A percentile compares a stretch with the other conserved stretches of the same genome.
Conservation (phyloP, 2,113 vertebrate species). For the Dicaeum eximium region DNA sequence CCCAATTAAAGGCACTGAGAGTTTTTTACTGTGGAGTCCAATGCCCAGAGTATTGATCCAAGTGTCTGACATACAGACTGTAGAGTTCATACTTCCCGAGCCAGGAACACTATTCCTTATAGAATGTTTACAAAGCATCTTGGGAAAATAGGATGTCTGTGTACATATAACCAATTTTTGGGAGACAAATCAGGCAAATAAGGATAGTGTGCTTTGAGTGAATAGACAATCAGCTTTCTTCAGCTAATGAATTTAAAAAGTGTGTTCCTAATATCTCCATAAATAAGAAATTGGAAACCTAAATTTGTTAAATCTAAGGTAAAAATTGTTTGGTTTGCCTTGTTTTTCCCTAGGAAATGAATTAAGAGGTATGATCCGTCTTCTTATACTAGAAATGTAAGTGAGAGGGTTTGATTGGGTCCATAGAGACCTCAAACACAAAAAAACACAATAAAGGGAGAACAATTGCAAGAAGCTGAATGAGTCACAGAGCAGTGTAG, state of each 20-base stretch:
- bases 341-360: background rate
- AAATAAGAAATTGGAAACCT: background rate
- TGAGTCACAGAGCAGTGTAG: background rate
- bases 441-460: background rate
- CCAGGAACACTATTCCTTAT: background rate
- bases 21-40: background rate
- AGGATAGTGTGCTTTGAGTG: background rate
- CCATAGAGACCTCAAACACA: background rate
- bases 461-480: constrained; percentile 8
- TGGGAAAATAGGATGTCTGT: background rate
- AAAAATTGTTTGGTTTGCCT: background rate
- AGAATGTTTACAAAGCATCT: background rate
- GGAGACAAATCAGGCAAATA: background rate
- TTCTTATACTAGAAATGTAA: background rate
- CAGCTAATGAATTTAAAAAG: background rate
- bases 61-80: background rate
- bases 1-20: background rate
- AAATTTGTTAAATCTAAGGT: background rate
- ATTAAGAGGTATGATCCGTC: background rate
- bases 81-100: background rate
- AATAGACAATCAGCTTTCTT: background rate
- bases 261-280: background rate
- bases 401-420: background rate
- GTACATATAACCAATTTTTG: background rate
- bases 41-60: background rate